These are phyloP conservation scores for Leptopilina clavipes DNA, from an alignment of 1,140 invertebrate species.

Conservation along the genomic window DNA sequence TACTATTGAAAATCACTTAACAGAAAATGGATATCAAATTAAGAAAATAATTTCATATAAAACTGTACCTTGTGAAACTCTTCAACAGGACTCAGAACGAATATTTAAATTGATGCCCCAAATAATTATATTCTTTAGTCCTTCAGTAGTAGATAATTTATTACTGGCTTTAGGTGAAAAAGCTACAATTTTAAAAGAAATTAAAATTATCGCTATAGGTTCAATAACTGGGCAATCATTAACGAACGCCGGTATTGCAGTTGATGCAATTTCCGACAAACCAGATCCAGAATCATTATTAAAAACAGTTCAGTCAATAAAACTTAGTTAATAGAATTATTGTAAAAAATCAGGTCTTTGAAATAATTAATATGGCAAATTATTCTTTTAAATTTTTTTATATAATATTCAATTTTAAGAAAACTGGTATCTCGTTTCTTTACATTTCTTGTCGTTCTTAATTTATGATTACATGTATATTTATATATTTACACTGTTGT, in stretches of 20 bases:
- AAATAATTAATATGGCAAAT: too few species aligned
- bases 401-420: too few species aligned
- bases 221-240: constrained; percentile 66
- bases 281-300: constrained; percentile 66
- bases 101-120: constrained; percentile 49
- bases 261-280: constrained; percentile 62
- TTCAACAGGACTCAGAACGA: constrained; percentile 57
- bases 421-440: too few species aligned
- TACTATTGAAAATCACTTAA: constrained; percentile 64
- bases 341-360: too few species aligned
- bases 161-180: constrained; percentile 49
- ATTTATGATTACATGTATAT: too few species aligned
- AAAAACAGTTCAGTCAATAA: constrained; percentile 51
- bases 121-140: constrained; percentile 71
- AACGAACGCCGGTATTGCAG: constrained; percentile 50
- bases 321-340: too few species aligned
- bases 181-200: constrained; percentile 45
- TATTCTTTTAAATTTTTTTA: too few species aligned
- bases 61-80: constrained; percentile 60
- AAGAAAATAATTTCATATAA: constrained; percentile 65
- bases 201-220: constrained; percentile 71
- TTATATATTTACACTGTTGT: background rate
- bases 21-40: constrained; percentile 53
- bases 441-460: too few species aligned
- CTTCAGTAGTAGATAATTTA: constrained; percentile 65